Percentiles rank a stretch among this genome's conserved stretches.
These are phyloP conservation scores for Plebejus anna DNA, from an alignment of 2,888 invertebrate genomes.

Conservation along the genomic window DNA sequence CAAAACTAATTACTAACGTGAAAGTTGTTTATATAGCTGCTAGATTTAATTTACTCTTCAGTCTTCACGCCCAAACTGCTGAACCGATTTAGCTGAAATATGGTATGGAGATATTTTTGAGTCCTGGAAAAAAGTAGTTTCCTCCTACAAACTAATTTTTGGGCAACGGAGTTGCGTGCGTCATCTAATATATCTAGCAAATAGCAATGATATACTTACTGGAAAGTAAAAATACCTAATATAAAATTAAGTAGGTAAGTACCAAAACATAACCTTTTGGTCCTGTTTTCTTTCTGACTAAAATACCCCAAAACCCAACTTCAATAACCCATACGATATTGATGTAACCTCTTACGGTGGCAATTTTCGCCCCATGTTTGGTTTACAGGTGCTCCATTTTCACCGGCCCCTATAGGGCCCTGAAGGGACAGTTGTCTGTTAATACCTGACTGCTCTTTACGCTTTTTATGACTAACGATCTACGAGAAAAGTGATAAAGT, in stretches of 20 bases:
- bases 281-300: not conserved
- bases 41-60: no score
- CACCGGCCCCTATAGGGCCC: conserved; percentile 41
- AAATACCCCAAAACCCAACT: not conserved
- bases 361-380: conserved; percentile 5
- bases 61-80: no score
- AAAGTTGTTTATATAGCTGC: not conserved
- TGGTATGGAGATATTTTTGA: no score
- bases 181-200: no score
- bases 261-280: no score
- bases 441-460: conserved; percentile 12
- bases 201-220: no score
- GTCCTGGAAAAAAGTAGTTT: no score
- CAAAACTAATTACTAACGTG: not conserved
- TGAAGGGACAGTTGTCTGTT: not conserved
- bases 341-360: conserved; percentile 8
- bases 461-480: not conserved
- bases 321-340: not conserved
- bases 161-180: no score
- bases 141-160: no score
- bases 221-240: no score
- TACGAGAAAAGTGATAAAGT: not conserved
- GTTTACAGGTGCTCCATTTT: conserved; percentile 49
- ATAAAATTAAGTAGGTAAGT: no score
- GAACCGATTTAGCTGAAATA: no score